A percentile compares a stretch with the other conserved stretches of the same genome.
These are phyloP conservation scores for Timema podura DNA, from an alignment of 2,888 invertebrate species.

Conservation along the genomic window DNA sequence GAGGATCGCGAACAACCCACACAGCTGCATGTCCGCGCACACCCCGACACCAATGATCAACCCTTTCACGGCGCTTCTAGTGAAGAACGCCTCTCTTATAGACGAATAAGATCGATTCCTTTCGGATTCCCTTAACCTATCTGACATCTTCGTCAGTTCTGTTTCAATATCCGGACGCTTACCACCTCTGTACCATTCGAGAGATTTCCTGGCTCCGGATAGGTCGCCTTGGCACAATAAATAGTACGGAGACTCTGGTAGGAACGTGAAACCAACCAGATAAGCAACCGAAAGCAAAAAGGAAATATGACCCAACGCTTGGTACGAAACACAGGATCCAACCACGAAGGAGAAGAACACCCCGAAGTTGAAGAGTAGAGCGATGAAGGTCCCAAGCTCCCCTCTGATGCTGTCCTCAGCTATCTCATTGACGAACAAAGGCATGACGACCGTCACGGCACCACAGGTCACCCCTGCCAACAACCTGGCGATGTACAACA, in stretches of 20 bases:
- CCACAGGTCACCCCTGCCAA: conserved; percentile 57
- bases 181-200: conserved; percentile 37
- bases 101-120: background rate
- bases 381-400: conserved; percentile 54
- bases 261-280: conserved; percentile 45
- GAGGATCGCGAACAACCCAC: conserved; percentile 47
- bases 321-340: conserved; percentile 51
- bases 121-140: conserved; percentile 35
- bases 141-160: conserved; percentile 38
- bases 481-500: conserved; percentile 43
- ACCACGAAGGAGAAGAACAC: conserved; percentile 49
- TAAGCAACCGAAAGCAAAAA: conserved; percentile 49
- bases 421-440: conserved; percentile 61
- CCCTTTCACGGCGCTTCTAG: conserved; percentile 33
- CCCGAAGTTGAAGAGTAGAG: conserved; percentile 50
- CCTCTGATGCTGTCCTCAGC: conserved; percentile 55
- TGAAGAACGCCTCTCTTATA: conserved; percentile 1
- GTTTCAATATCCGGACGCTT: conserved; percentile 34
- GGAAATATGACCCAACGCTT: conserved; percentile 50
- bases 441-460: conserved; percentile 52
- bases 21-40: conserved; percentile 45
- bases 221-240: conserved; percentile 45
- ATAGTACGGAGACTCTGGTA: conserved; percentile 60
- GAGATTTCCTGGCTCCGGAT: conserved; percentile 46
- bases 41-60: conserved; percentile 44